phyloP scores from a whole-genome alignment of 2,113 vertebrate species.

The Pavo muticus region DNA sequence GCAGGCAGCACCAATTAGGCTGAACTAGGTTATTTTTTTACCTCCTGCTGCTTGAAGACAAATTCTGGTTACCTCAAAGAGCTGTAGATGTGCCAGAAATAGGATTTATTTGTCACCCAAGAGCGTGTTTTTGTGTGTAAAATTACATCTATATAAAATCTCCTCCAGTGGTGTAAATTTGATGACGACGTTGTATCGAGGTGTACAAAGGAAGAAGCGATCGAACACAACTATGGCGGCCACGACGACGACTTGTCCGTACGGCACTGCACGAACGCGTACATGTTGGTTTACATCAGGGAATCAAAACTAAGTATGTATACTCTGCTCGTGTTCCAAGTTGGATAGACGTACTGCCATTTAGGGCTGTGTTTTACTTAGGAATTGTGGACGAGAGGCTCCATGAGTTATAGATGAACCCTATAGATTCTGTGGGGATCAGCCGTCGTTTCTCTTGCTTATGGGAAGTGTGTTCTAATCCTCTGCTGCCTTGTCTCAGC shows the following conservation, averaged over 20 bases:
- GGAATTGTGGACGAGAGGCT: not conserved
- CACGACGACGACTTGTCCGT: slow-evolving; percentile 97
- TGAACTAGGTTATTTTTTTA: not conserved
- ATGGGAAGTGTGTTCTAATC: not conserved
- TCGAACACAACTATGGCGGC: slow-evolving; percentile 98
- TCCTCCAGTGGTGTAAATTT: slow-evolving; percentile 95
- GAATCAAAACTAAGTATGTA: slow-evolving; percentile 96
- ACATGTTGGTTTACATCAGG: slow-evolving; percentile 99
- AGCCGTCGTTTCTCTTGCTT: rapidly evolving
- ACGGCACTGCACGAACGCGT: slow-evolving; percentile 97
- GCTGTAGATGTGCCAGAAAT: not conserved
- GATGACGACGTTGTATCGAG: slow-evolving; percentile 97
- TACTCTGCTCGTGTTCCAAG: rapidly evolving
- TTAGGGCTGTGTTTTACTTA: not conserved
- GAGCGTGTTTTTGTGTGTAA: not conserved
- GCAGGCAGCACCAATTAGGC: not conserved
- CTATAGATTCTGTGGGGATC: rapidly evolving
- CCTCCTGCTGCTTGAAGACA: not conserved
- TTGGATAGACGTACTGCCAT: rapidly evolving
- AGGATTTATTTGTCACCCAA: not conserved
- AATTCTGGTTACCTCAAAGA: slow-evolving; percentile 22
- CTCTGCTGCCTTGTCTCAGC: rapidly evolving
- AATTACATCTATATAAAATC: not conserved
- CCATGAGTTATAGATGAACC: rapidly evolving
- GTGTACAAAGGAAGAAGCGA: slow-evolving; percentile 98